These are phyloP conservation scores for Myiopsitta monachus DNA, from an alignment of 2,113 vertebrate genomes.

Conservation along the genomic window DNA sequence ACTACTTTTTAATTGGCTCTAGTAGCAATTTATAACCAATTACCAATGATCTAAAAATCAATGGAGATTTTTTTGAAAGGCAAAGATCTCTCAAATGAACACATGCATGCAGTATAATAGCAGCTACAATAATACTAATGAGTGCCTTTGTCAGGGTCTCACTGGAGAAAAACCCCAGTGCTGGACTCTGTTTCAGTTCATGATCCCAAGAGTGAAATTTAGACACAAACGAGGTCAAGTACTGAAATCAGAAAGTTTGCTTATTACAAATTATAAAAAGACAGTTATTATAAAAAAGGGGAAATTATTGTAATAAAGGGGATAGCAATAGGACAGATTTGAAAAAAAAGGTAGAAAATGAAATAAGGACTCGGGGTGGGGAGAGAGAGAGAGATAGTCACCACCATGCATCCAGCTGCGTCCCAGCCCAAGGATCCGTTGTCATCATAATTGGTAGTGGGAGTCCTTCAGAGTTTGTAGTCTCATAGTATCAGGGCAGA, in stretches of 20 bases:
- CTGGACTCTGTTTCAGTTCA: background rate
- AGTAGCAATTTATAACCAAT: background rate
- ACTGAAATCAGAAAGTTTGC: background rate
- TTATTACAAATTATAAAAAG: background rate
- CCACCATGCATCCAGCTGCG: background rate
- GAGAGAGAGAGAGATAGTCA: background rate
- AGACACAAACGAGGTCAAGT: background rate
- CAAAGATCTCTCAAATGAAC: background rate
- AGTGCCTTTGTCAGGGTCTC: background rate
- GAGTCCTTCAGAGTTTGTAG: background rate
- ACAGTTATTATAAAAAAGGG: background rate
- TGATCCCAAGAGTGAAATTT: background rate
- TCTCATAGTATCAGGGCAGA: background rate
- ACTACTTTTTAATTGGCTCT: background rate
- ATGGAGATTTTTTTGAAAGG: background rate
- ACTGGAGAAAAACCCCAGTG: background rate
- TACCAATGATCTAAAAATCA: background rate
- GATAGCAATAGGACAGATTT: background rate
- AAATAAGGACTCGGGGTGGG: background rate
- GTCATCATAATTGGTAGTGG: background rate
- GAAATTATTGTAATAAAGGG: background rate
- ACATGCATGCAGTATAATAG: background rate
- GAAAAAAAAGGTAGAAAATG: background rate
- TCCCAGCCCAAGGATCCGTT: background rate
- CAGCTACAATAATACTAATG: background rate